These are phyloP conservation scores for Dinomys branickii DNA, from an alignment of 2,113 vertebrate species.

Conservation along the genomic window DNA sequence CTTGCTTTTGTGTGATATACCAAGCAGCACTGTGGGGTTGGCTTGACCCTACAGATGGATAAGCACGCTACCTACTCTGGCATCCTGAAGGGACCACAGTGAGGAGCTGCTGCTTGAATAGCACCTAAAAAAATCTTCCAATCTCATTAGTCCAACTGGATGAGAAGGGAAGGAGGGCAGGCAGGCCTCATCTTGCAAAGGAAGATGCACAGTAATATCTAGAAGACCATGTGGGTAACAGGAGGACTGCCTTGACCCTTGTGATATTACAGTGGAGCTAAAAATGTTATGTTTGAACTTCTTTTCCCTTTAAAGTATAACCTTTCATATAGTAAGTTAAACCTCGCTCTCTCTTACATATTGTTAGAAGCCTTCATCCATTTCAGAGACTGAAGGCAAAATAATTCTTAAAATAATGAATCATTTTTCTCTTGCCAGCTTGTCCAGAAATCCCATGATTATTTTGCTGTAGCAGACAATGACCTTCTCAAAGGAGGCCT, in stretches of 20 bases:
- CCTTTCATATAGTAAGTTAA: constrained; percentile 84
- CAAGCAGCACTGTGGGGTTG: rapidly evolving
- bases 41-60: neutral
- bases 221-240: constrained; percentile 73
- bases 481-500: constrained; percentile 82
- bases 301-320: constrained; percentile 81
- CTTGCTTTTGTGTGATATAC: neutral
- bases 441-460: constrained; percentile 83
- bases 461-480: constrained; percentile 84
- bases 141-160: constrained; percentile 72
- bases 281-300: constrained; percentile 86
- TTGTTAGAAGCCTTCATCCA: constrained; percentile 84
- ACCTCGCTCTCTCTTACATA: constrained; percentile 74
- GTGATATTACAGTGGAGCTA: constrained; percentile 80
- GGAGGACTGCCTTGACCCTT: constrained; percentile 73
- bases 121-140: neutral
- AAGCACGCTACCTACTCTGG: neutral
- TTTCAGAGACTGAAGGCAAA: constrained; percentile 81
- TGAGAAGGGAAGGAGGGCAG: constrained; percentile 64
- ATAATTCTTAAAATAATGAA: constrained; percentile 88
- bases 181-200: constrained; percentile 47
- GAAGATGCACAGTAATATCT: constrained; percentile 64
- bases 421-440: constrained; percentile 81
- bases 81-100: neutral
- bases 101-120: neutral